phyloP scores from a whole-genome alignment of 2,113 vertebrate genomes.

The Chloroceryle aenea region DNA sequence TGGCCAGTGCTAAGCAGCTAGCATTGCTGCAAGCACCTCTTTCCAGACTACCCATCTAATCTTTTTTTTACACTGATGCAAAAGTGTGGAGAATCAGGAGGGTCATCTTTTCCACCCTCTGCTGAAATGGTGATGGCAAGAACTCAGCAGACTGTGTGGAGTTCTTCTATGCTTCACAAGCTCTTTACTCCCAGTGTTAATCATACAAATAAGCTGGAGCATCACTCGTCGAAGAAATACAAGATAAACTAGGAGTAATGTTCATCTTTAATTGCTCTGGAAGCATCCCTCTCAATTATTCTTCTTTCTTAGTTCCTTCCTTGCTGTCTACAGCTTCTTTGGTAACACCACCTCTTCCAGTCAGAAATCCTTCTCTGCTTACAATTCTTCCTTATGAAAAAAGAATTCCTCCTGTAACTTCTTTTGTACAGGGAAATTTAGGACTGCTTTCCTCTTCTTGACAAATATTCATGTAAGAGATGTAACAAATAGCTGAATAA shows the following conservation, averaged over 20 bases:
- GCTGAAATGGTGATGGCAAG: neutral
- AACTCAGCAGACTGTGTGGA: neutral
- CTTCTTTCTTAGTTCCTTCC: neutral
- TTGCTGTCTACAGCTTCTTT: neutral
- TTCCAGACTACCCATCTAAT: neutral
- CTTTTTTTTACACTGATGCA: neutral
- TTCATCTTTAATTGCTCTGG: neutral
- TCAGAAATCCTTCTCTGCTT: neutral
- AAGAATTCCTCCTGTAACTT: neutral
- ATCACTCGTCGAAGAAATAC: conserved; percentile 31
- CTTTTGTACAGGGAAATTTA: fast-evolving
- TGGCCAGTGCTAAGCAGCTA: neutral
- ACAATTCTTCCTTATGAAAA: neutral
- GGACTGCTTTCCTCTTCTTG: neutral
- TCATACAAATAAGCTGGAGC: neutral
- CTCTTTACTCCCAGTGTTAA: neutral
- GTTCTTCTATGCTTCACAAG: neutral
- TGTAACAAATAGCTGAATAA: neutral
- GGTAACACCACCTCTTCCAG: neutral
- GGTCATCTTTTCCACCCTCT: fast-evolving
- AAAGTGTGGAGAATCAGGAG: neutral
- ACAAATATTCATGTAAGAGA: neutral
- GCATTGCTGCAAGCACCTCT: fast-evolving
- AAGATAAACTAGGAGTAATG: neutral
- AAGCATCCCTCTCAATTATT: neutral